These are phyloP conservation scores for Mercenaria mercenaria DNA, from an alignment of 1,140 invertebrate species.

Conservation along the genomic window DNA sequence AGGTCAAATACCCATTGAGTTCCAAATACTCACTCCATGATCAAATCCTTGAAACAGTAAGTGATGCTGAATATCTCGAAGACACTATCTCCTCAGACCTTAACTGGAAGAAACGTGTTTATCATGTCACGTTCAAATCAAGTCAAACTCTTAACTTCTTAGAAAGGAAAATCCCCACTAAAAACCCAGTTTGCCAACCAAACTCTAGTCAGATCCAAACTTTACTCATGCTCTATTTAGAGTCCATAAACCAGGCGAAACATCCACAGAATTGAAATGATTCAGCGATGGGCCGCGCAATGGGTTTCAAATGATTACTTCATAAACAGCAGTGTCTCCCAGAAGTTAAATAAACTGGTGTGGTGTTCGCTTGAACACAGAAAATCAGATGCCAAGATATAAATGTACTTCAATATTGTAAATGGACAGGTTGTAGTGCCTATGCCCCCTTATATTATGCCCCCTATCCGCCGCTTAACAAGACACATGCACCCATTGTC, in stretches of 20 bases:
- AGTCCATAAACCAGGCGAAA: constrained; percentile 41
- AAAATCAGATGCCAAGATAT: not conserved
- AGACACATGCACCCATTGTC: too few relatives aligned
- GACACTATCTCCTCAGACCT: too few relatives aligned
- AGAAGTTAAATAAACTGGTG: constrained; percentile 54
- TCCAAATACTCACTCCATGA: too few relatives aligned
- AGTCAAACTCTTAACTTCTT: constrained; percentile 45
- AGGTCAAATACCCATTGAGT: too few relatives aligned
- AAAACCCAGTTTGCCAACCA: constrained; percentile 51
- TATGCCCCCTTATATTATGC: not conserved
- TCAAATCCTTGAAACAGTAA: too few relatives aligned
- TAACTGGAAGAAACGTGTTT: constrained; percentile 30
- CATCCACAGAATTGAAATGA: constrained; percentile 64
- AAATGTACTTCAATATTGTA: constrained; percentile 4
- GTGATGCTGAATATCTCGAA: too few relatives aligned
- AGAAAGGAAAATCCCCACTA: constrained; percentile 41
- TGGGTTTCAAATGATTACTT: constrained; percentile 46
- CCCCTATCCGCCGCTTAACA: too few relatives aligned
- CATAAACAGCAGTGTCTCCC: constrained; percentile 43
- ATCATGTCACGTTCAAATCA: constrained; percentile 28
- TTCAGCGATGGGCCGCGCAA: constrained; percentile 70
- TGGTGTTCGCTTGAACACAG: not conserved
- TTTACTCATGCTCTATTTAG: constrained; percentile 61
- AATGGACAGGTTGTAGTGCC: not conserved
- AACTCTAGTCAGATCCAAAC: constrained; percentile 42